Evolutionary conservation across 2,797 vertebrate species (phyloP).

Genomic region (Oophaga sylvatica): DNA sequence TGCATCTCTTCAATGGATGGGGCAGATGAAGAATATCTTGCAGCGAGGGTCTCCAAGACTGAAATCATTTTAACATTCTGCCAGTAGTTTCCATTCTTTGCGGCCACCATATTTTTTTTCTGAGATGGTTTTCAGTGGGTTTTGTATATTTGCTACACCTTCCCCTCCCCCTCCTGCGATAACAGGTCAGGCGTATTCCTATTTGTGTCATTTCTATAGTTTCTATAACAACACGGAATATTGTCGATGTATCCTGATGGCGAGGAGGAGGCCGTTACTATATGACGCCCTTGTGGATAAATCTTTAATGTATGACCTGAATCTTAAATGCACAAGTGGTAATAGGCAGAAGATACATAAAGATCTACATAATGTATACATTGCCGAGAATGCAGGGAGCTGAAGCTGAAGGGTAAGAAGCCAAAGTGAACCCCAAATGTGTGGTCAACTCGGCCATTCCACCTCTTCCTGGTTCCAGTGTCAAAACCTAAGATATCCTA

Average conservation of each 20-base stretch:
- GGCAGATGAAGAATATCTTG: too few relatives aligned
- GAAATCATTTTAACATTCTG: too few relatives aligned
- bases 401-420: too few relatives aligned
- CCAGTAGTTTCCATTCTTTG: too few relatives aligned
- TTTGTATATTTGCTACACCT: neutral
- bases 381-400: neutral
- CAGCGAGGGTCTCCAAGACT: too few relatives aligned
- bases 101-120: neutral
- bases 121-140: neutral
- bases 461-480: neutral
- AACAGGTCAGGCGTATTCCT: neutral
- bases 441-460: neutral
- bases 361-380: neutral
- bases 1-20: too few relatives aligned
- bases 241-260: neutral
- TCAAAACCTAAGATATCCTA: neutral
- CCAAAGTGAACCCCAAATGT: neutral
- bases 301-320: neutral
- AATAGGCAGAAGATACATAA: neutral
- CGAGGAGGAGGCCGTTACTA: neutral
- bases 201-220: neutral
- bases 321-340: neutral
- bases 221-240: slow-evolving; percentile 33
- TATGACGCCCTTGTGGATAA: neutral
- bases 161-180: neutral